phyloP scores from a whole-genome alignment of 2,888 invertebrate genomes.

The Trachelus troglodyta region DNA sequence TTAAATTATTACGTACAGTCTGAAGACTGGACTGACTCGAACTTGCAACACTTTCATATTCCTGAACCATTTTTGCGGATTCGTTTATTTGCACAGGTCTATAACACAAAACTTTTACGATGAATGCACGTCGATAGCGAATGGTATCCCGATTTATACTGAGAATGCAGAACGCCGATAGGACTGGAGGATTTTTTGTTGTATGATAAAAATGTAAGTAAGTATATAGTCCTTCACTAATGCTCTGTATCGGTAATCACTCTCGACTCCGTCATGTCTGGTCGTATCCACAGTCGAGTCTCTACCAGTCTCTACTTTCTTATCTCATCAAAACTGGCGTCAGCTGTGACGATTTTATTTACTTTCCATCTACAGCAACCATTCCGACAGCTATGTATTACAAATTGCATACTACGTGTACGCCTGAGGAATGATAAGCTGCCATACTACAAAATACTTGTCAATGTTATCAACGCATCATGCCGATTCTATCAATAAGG shows the following conservation, averaged over 20 bases:
- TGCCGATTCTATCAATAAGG: neutral
- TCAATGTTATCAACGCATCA: neutral
- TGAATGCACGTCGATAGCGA: neutral
- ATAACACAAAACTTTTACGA: neutral
- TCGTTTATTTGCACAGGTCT: neutral
- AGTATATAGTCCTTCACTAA: neutral
- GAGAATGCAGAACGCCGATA: neutral
- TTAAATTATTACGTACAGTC: neutral
- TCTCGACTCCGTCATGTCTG: neutral
- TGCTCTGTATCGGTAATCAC: neutral
- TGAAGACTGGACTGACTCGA: neutral
- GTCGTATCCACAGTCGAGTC: too few species aligned
- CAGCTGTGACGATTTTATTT: neutral
- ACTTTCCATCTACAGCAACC: neutral
- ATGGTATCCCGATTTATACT: neutral
- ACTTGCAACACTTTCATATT: neutral
- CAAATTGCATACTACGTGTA: neutral
- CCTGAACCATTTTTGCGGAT: neutral
- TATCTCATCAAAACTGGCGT: neutral
- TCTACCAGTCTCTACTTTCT: neutral
- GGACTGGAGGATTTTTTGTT: neutral
- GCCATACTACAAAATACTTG: neutral
- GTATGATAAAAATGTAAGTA: neutral
- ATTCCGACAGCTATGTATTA: neutral
- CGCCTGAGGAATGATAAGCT: neutral